phyloP scores from a whole-genome alignment of 2,888 invertebrate genomes.

The Napeogenes sylphis region DNA sequence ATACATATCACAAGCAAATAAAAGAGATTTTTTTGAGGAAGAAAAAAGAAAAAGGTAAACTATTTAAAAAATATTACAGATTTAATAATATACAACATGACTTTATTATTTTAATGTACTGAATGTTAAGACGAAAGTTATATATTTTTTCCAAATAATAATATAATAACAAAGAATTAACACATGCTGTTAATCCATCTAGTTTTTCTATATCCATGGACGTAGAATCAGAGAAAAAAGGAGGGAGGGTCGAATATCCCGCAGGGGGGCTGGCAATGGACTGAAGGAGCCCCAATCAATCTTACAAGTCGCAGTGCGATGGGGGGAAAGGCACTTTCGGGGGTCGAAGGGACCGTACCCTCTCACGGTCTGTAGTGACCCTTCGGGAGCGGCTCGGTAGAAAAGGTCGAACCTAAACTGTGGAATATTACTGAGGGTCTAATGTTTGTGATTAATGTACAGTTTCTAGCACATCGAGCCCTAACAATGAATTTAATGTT shows the following conservation, averaged over 20 bases:
- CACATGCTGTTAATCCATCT: conserved; percentile 41
- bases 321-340: conserved; percentile 49
- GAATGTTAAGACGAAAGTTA: no score
- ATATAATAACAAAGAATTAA: no score
- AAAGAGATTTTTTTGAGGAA: no score
- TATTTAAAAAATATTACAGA: conserved; percentile 3
- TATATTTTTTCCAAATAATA: no score
- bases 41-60: background rate
- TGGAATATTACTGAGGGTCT: conserved; percentile 40
- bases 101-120: no score
- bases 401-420: conserved; percentile 68
- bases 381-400: conserved; percentile 55
- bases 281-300: conserved; percentile 79
- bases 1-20: no score
- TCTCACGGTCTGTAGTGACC: conserved; percentile 72
- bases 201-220: conserved; percentile 51
- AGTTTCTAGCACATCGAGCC: conserved; percentile 25
- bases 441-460: conserved; percentile 37
- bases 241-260: conserved; percentile 72
- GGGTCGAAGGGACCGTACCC: conserved; percentile 73
- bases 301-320: conserved; percentile 74
- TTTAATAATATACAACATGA: conserved; percentile 4
- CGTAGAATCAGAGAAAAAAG: conserved; percentile 68
- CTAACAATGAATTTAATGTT: conserved; percentile 16
- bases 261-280: conserved; percentile 72